These are phyloP conservation scores for Diarsia mendica DNA, from an alignment of 2,888 invertebrate genomes.

Conservation along the genomic window DNA sequence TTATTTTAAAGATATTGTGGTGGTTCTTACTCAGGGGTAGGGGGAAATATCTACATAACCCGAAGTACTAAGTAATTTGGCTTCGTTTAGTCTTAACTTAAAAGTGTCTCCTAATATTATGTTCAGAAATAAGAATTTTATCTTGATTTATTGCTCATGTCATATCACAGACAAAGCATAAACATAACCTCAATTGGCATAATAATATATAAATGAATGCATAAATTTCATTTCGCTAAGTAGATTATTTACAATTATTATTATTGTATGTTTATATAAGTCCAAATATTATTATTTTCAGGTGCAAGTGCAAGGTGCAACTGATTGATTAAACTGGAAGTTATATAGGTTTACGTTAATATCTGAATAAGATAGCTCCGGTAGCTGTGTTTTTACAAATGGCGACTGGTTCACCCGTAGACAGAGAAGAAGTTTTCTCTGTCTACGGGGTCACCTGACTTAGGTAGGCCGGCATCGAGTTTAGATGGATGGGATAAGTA, in stretches of 20 bases:
- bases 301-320: neutral
- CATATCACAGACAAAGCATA: conserved; percentile 7
- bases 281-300: neutral
- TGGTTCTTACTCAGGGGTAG: neutral
- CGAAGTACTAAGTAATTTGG: neutral
- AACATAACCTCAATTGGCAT: conserved; percentile 26
- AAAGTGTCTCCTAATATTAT: no score
- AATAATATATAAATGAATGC: no score
- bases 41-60: neutral
- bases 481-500: neutral
- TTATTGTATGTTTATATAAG: no score
- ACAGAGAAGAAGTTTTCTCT: no score
- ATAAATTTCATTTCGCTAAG: neutral
- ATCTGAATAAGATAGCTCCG: neutral
- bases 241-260: neutral
- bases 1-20: neutral
- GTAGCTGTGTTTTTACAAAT: conserved; percentile 6
- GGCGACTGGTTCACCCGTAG: neutral
- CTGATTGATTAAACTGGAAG: neutral
- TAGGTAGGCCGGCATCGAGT: no score
- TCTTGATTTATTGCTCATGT: neutral
- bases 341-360: neutral
- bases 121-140: neutral
- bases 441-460: neutral
- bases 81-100: neutral